Base-by-base conservation (phyloP, 2,888 invertebrate species). In the Agrypnus murinus region DNA sequence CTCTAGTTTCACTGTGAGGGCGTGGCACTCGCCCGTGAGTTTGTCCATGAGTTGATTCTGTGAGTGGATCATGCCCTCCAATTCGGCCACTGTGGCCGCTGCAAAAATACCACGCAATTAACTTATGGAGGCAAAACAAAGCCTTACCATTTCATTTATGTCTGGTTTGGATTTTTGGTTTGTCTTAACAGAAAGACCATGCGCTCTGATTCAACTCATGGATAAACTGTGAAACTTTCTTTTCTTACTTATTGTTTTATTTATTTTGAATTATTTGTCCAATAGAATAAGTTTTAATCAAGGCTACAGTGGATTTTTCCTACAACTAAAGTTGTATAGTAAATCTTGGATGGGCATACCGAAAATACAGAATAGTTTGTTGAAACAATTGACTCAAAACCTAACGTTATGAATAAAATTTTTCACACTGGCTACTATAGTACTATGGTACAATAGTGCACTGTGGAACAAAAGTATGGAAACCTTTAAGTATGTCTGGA, bases 11-110 rank as follows among this genome's bases (percentile, higher is more conserved):
- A 92, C 90, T 85, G 95, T 95, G 87, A 95, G 91, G 87, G 90
- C 90, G 89, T 93, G 95, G 90, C 95, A 95, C 89, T 95, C 95
- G 85, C 90, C 90, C 85, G 94, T 94, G 87, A 95, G 91, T 91
- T 93, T 95, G 90, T 94, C 94, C 92, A 95, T 93, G 91, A 95
- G 93, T 91, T 92, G 92, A 91, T 93, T 94, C 92, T 95, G 95
- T 88, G 92, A 93, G 88, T 92, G 92, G 88, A 95, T 92, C 92
- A 94, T 92, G 86, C 92, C 91, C 90, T 95, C 95, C 89, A 95
- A 92, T 88, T 93, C 94, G 89, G 92, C 92, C 87, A 95, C 94
- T 85, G 94, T 95, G 88, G 93, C 92, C 90, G 92, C 95, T 95
- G 92, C 88, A 91, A 90, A 82, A 84, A 76, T 57, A 75, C 62